These are phyloP conservation scores for Lasioglossum morio DNA, from an alignment of 2,888 invertebrate genomes.

Conservation along the genomic window DNA sequence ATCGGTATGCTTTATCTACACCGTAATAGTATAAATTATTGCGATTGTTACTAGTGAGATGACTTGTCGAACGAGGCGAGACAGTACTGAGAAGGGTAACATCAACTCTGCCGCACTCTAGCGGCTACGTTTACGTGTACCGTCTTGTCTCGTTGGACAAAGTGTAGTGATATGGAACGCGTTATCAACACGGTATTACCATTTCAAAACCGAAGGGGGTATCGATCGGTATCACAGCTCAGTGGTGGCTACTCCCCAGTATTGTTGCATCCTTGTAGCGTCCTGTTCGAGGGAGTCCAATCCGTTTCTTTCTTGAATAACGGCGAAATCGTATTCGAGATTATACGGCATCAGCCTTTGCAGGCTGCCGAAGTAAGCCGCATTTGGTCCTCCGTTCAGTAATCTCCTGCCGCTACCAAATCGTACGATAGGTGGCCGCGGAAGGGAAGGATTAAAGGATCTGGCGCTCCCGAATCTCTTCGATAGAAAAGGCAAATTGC, in stretches of 20 bases:
- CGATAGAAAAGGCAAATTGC: constrained; percentile 84
- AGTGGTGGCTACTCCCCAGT: constrained; percentile 96
- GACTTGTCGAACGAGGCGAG: no score
- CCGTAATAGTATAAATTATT: neutral
- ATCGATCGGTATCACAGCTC: constrained; percentile 87
- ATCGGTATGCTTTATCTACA: neutral
- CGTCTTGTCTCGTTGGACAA: no score
- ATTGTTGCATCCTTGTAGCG: constrained; percentile 93
- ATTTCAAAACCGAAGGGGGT: neutral
- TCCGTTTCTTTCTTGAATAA: constrained; percentile 91
- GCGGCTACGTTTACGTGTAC: no score
- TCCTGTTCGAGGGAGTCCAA: constrained; percentile 93
- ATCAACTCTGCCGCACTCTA: no score
- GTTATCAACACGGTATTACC: constrained; percentile 3
- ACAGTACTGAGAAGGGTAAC: no score
- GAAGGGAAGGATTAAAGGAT: constrained; percentile 88
- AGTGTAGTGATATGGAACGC: neutral
- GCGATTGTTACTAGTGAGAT: neutral
- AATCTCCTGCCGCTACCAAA: constrained; percentile 88
- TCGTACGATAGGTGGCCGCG: constrained; percentile 86
- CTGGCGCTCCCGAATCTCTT: constrained; percentile 93
- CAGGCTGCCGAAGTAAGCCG: constrained; percentile 94
- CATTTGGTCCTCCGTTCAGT: constrained; percentile 91
- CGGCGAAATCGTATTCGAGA: constrained; percentile 93
- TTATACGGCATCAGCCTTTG: constrained; percentile 94